Evolutionary conservation across 2,888 invertebrate species (phyloP).

Genomic region (Coelopa pilipes): DNA sequence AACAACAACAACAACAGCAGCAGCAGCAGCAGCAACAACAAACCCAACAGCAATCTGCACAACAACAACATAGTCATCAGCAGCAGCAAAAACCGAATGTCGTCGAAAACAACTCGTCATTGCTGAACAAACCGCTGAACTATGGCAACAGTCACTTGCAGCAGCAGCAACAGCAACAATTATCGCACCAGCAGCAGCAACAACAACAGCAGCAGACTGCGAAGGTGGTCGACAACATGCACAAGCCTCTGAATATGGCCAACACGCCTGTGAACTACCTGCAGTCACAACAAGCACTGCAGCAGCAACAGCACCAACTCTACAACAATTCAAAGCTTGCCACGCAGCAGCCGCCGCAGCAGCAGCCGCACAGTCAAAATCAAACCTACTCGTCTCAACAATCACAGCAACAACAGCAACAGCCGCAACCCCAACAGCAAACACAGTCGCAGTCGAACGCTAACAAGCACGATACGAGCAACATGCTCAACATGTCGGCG

Average conservation of each 20-base stretch:
- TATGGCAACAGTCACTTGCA: slow-evolving; percentile 40
- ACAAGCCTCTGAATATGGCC: slow-evolving; percentile 48
- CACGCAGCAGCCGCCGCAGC: slow-evolving; percentile 45
- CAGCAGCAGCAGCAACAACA: slow-evolving; percentile 49
- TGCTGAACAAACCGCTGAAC: slow-evolving; percentile 46
- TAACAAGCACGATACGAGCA: slow-evolving; percentile 30
- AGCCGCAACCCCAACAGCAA: slow-evolving; percentile 38
- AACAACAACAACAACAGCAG: slow-evolving; percentile 44
- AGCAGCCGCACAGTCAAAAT: slow-evolving; percentile 42
- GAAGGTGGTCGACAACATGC: slow-evolving; percentile 35
- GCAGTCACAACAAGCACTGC: slow-evolving; percentile 38
- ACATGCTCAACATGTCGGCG: slow-evolving; percentile 48
- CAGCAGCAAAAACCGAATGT: slow-evolving; percentile 44
- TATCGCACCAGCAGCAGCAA: slow-evolving; percentile 38
- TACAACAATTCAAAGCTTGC: slow-evolving; percentile 39
- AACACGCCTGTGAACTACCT: slow-evolving; percentile 44
- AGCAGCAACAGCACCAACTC: slow-evolving; percentile 46
- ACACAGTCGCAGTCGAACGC: slow-evolving; percentile 34
- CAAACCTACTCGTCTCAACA: slow-evolving; percentile 52
- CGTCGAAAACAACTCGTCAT: slow-evolving; percentile 27
- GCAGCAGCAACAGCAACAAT: slow-evolving; percentile 37
- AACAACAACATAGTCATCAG: slow-evolving; percentile 45
- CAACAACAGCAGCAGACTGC: slow-evolving; percentile 37
- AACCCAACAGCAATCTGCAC: slow-evolving; percentile 47
- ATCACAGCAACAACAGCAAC: slow-evolving; percentile 46